Evolutionary conservation across 1,140 invertebrate genomes (phyloP).

Genomic region (Sitobion miscanthi): DNA sequence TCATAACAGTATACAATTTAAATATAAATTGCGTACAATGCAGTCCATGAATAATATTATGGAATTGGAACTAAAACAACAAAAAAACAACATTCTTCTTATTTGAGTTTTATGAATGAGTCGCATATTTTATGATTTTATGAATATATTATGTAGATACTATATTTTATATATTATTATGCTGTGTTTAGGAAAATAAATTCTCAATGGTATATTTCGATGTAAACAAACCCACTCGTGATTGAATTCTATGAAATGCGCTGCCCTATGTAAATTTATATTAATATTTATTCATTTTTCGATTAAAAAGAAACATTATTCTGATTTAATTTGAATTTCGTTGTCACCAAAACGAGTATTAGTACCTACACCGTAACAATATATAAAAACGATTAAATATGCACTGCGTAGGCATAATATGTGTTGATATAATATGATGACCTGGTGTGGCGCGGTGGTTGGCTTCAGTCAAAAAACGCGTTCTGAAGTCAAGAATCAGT

Average conservation of each 20-base stretch:
- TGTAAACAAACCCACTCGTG: conserved; percentile 29
- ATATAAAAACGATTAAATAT: no score
- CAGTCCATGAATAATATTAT: not conserved
- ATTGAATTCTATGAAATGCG: conserved; percentile 2
- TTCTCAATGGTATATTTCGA: not conserved
- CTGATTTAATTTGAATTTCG: not conserved
- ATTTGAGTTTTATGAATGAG: conserved; percentile 11
- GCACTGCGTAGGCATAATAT: no score
- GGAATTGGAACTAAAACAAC: not conserved
- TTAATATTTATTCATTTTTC: not conserved
- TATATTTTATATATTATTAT: not conserved
- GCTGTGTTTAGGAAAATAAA: not conserved
- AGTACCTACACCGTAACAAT: not conserved
- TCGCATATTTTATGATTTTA: not conserved
- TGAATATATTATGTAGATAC: not conserved
- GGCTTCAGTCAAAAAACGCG: no score
- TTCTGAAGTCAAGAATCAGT: no score
- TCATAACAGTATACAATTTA: not conserved
- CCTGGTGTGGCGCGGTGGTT: no score
- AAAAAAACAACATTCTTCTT: not conserved
- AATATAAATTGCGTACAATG: not conserved
- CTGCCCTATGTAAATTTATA: not conserved
- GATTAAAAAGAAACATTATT: not conserved
- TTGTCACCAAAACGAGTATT: not conserved
- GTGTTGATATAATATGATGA: no score